Conservation (phyloP, 1,140 invertebrate genomes). For the Calliopsis andreniformis region DNA sequence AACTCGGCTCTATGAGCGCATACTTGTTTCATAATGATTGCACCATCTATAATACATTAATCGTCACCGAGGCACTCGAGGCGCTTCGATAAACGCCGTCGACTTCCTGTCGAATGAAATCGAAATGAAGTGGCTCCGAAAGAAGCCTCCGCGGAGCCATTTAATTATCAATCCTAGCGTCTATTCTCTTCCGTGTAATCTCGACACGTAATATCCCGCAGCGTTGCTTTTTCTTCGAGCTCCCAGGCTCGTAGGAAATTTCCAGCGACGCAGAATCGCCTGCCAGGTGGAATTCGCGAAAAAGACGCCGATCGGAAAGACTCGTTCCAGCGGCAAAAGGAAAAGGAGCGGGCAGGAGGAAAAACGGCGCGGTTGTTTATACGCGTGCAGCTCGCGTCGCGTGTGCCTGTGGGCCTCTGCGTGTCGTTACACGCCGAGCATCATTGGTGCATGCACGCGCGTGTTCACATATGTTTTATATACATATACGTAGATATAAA, state of each 20-base stretch:
- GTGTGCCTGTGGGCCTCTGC: neutral
- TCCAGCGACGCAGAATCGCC: constrained; percentile 20
- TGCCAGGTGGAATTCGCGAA: constrained; percentile 25
- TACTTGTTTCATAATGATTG: neutral
- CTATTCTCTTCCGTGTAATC: neutral
- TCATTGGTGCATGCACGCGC: neutral
- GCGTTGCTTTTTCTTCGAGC: neutral
- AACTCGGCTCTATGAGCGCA: neutral
- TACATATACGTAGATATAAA: constrained; percentile 66
- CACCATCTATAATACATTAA: too few relatives aligned
- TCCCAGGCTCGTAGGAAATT: constrained; percentile 45
- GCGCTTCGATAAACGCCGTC: too few relatives aligned
- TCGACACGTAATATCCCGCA: neutral
- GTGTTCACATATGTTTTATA: neutral
- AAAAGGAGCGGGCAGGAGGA: constrained; percentile 34
- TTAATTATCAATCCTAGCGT: too few relatives aligned
- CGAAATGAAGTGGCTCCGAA: too few relatives aligned
- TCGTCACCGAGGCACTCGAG: neutral
- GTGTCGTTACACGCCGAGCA: neutral
- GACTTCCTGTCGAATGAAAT: too few relatives aligned
- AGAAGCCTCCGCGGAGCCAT: too few relatives aligned
- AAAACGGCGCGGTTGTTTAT: constrained; percentile 45
- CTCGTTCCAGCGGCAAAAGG: constrained; percentile 46
- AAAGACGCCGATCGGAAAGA: constrained; percentile 43
- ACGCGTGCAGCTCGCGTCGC: neutral